Evolutionary conservation across 2,888 invertebrate species (phyloP).

Genomic region (Heliconius hortense): DNA sequence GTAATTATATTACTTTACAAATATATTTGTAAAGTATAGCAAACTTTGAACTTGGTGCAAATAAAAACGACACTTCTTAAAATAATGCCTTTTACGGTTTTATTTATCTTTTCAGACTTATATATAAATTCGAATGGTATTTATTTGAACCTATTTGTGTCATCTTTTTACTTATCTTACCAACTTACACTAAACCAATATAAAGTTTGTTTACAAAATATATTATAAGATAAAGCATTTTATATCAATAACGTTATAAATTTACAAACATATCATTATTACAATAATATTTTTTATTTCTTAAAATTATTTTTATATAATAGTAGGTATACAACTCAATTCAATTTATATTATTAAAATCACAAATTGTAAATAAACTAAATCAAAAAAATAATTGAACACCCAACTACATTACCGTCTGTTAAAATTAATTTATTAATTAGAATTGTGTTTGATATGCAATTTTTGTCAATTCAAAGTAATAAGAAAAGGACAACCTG

Average conservation of each 20-base stretch:
- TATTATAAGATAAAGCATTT: conserved; percentile 1
- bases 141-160: conserved; percentile 45
- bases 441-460: background rate
- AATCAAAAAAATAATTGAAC: background rate
- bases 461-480: too few species aligned
- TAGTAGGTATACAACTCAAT: background rate
- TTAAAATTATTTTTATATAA: background rate
- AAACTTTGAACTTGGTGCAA: background rate
- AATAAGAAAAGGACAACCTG: too few species aligned
- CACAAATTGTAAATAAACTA: background rate
- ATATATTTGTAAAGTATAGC: too few species aligned
- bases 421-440: background rate
- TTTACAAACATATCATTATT: conserved; percentile 2
- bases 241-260: conserved; percentile 5
- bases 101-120: conserved; percentile 46
- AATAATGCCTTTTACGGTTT: conserved; percentile 39
- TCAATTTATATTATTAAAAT: background rate
- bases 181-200: conserved; percentile 13
- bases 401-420: background rate
- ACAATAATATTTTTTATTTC: background rate
- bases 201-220: conserved; percentile 10
- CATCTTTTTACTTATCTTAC: conserved; percentile 39
- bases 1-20: too few species aligned
- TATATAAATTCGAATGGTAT: conserved; percentile 50
- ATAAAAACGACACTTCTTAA: conserved; percentile 36